Evolutionary conservation across 2,888 invertebrate species (phyloP).

Genomic region (Hyppa rectilinea): DNA sequence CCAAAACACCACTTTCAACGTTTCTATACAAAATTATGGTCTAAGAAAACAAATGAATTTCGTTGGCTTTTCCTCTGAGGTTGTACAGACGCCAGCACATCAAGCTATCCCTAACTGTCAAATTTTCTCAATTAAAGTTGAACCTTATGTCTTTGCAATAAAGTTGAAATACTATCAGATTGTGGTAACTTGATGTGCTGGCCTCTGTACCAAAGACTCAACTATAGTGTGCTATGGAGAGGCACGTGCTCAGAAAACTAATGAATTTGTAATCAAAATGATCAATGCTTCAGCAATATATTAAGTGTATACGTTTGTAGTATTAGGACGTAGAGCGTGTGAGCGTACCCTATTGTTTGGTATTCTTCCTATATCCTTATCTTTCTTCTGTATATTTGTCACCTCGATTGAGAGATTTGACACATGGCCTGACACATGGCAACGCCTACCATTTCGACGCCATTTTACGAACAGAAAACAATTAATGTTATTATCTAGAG

Average conservation of each 20-base stretch:
- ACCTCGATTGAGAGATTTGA: constrained; percentile 15
- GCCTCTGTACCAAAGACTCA: too few relatives aligned
- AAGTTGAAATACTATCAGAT: too few relatives aligned
- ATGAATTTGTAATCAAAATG: constrained; percentile 71
- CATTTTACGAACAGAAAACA: too few relatives aligned
- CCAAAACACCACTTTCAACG: neutral
- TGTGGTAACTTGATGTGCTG: too few relatives aligned
- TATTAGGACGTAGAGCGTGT: constrained; percentile 14
- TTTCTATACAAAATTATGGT: neutral
- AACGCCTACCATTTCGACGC: neutral
- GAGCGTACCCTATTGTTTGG: constrained; percentile 32
- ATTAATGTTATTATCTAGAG: too few relatives aligned
- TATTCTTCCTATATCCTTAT: constrained; percentile 47
- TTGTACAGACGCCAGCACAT: too few relatives aligned
- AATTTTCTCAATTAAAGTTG: too few relatives aligned
- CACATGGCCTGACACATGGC: neutral
- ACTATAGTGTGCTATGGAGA: constrained; percentile 55
- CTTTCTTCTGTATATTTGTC: constrained; percentile 17
- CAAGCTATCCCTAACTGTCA: too few relatives aligned
- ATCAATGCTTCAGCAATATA: constrained; percentile 55
- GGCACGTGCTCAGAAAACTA: constrained; percentile 76
- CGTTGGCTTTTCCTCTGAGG: constrained; percentile 32
- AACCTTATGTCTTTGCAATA: too few relatives aligned
- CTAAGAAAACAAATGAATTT: constrained; percentile 2
- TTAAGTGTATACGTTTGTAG: neutral